Evolutionary conservation across 2,888 invertebrate species (phyloP), one percentile per base, ranked within the genome.

Genomic region (Meliscaeva auricollis): DNA sequence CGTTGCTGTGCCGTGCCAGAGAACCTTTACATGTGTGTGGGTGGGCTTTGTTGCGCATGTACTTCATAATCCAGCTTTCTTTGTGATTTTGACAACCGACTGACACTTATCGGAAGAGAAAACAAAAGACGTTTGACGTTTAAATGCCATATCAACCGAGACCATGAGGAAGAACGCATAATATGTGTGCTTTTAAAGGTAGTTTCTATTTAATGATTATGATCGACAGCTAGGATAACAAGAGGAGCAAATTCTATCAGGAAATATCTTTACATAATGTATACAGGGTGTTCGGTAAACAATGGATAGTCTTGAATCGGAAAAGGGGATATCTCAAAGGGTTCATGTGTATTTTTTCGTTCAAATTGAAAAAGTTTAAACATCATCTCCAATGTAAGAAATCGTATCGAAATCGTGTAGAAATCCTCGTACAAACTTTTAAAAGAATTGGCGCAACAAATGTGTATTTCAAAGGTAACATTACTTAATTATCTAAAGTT

Each of bases 11-110:
- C 15, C 50, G 22, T 2, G 6, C 11, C 22, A 50, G 32, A 66
- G 48, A 68, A 26, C 26, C 22, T 17, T 6, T 20, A 5, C 4
- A 26, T n/a, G 13, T 30, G 41, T 32, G 38, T 44, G 62, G 62
- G 64, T 73, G 54, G 69, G 26, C 4, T 26, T 2, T 56, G 41
- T 20, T 70, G 84, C 84, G 84, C 84, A 84, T 84, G 84, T 74
- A 79, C 84, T 26, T 48, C 56, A 41, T 11, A 20, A 52, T 58
- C 11, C 58, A 75, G 84, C 80, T 80, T 80, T 84, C 41, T 72
- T 17, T 20, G 41, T 15, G 44, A 32, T 17, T 66, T 44, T 62
- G 44, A 62, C 60, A 41, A 15, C 15, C 11, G 41, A 60, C 32
- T 50, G 66, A 35, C 66, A 50, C n/a, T 70, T 78, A 54, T 62